These are phyloP conservation scores for Bubo bubo DNA, from an alignment of 2,113 vertebrate genomes.

Conservation along the genomic window DNA sequence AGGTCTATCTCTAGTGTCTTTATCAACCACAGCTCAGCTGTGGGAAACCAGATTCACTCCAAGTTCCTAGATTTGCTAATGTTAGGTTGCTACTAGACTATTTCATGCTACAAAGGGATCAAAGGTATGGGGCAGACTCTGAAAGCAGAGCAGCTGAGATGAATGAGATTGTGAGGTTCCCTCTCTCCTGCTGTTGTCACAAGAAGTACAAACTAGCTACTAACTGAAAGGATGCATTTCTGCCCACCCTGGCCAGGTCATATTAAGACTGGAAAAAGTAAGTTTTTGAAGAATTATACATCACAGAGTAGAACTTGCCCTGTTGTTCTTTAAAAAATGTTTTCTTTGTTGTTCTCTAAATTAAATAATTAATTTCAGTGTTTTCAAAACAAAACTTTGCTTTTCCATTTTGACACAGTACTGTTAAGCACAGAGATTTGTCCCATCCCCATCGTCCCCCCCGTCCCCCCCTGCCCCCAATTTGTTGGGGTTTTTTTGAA, in stretches of 20 bases:
- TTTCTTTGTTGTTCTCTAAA: not conserved
- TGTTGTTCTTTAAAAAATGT: not conserved
- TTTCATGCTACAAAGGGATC: not conserved
- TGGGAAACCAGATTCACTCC: not conserved
- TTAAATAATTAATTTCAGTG: not conserved
- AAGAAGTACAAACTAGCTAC: not conserved
- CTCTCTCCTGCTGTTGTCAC: not conserved
- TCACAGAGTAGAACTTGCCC: not conserved
- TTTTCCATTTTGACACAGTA: not conserved
- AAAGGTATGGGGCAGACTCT: not conserved
- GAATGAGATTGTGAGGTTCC: not conserved
- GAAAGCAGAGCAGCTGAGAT: not conserved
- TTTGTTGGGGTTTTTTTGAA: not conserved
- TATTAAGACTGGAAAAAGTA: not conserved
- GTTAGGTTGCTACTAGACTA: not conserved
- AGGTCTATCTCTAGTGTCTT: not conserved
- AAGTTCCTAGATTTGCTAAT: not conserved
- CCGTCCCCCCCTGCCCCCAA: accelerated
- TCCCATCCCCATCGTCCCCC: too few species aligned
- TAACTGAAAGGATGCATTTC: not conserved
- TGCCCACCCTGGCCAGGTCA: not conserved
- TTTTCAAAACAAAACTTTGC: not conserved
- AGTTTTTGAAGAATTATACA: not conserved
- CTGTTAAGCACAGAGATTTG: not conserved
- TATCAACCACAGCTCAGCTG: not conserved